Conservation (phyloP, 2,797 vertebrate species). For the Mus minutoides region DNA sequence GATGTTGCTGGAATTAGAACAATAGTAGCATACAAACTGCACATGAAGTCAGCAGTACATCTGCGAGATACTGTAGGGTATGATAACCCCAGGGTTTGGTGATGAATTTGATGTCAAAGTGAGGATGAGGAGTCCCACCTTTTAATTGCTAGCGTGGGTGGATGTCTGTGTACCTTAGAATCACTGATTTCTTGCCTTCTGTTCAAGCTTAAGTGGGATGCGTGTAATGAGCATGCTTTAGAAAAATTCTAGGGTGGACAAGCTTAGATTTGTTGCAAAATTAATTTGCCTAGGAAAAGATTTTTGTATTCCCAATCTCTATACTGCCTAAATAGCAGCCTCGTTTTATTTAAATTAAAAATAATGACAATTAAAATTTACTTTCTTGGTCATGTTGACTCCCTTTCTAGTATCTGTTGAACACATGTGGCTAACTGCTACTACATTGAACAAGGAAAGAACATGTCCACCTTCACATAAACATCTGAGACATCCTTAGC, state of each 20-base stretch:
- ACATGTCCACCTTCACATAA: neutral
- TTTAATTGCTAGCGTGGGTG: neutral
- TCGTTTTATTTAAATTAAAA: slow-evolving; percentile 32
- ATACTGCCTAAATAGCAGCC: neutral
- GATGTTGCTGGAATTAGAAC: neutral
- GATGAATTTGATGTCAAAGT: neutral
- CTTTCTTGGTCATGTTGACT: neutral
- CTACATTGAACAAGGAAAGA: neutral
- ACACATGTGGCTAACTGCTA: neutral
- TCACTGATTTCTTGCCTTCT: neutral
- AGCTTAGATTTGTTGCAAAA: neutral
- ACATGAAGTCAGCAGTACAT: neutral
- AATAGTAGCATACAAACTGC: neutral
- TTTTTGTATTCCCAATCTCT: neutral
- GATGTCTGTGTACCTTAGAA: neutral
- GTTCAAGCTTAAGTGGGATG: neutral
- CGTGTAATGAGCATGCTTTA: neutral
- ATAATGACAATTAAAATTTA: neutral
- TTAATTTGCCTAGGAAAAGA: neutral
- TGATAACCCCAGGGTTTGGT: neutral
- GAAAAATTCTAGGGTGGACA: neutral
- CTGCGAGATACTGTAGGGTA: neutral
- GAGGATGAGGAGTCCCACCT: neutral
- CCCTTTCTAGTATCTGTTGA: neutral
- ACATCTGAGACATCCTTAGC: neutral